Evolutionary conservation across 2,888 invertebrate species (phyloP), one percentile per base, ranked within the genome.

Genomic region (Dermolepida albohirtum): DNA sequence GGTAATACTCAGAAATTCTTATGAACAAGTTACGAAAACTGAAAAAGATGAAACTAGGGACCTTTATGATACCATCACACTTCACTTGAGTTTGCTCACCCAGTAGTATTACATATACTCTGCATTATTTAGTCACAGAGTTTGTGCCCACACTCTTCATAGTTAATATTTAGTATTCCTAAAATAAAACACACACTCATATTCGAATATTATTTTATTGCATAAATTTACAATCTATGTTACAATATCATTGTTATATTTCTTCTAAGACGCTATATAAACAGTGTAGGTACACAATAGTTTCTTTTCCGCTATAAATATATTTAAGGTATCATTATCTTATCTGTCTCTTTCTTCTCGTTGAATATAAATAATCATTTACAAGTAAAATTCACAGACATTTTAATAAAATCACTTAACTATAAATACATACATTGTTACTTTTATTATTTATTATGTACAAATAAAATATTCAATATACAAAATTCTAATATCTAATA

Each of bases 401-500:
- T 66, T 70, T 71, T 65, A 63, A 71, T 72, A 69, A 65, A 66
- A 64, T 66, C 66, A 47, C 55, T 55, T 63, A 67, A 16, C 64
- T 64, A 64, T 64, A 64, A 64, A 39, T 52, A 67, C 63, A 63
- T 49, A 49, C 67, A 62, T 62, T 51, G 52, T 43, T 67, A 65
- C 62, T 47, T 27, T 64, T 64, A 64, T 59, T 66, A 62, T 67
- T 47, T 57, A 65, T 63, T 70, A 67, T 71, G 49, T 70, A 71
- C 69, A 70, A 69, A 71, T 71, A 69, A 69, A 67, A 65, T 70
- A 71, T 72, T 71, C 68, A 72, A 72, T 75, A 70, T 75, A 75
- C 75, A 76, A 74, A 74, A 74, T 70, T 75, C 70, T 76, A 77
- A 29, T 62, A 70, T 67, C 55, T 47, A 57, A 27, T 57, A 44